These are phyloP conservation scores for Malaclemys terrapin DNA, from an alignment of 2,113 vertebrate genomes.

Conservation along the genomic window DNA sequence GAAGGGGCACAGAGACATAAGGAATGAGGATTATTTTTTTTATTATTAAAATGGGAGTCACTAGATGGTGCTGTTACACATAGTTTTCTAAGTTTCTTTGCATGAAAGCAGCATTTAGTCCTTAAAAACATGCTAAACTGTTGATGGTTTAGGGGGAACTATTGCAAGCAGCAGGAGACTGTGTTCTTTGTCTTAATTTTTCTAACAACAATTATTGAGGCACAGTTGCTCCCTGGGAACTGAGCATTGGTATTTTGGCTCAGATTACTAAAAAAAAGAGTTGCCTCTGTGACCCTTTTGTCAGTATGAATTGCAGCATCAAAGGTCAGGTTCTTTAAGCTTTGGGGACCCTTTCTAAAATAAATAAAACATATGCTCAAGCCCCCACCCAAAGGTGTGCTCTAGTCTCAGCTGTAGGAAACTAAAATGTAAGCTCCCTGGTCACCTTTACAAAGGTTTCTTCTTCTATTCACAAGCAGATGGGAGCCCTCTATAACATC, in stretches of 20 bases:
- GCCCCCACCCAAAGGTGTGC: no score
- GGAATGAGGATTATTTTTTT: no score
- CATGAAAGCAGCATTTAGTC: background rate
- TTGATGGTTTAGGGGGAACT: background rate
- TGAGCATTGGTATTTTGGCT: background rate
- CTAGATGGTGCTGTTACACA: background rate
- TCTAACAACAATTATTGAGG: background rate
- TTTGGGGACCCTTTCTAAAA: no score
- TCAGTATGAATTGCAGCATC: no score
- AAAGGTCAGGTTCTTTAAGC: no score
- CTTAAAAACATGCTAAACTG: background rate
- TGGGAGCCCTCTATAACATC: no score
- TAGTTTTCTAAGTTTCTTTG: background rate
- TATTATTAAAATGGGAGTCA: background rate
- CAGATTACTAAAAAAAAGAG: background rate
- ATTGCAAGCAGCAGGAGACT: background rate
- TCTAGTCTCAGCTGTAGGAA: no score
- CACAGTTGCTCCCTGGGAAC: background rate
- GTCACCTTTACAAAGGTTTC: no score
- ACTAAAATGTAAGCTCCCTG: no score
- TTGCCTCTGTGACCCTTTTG: no score
- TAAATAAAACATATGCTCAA: no score
- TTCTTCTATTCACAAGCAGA: no score
- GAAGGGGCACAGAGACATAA: background rate
- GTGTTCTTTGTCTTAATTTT: background rate